Base-by-base conservation (phyloP, 2,888 invertebrate genomes). In the Callyntrura guangdongensis region DNA sequence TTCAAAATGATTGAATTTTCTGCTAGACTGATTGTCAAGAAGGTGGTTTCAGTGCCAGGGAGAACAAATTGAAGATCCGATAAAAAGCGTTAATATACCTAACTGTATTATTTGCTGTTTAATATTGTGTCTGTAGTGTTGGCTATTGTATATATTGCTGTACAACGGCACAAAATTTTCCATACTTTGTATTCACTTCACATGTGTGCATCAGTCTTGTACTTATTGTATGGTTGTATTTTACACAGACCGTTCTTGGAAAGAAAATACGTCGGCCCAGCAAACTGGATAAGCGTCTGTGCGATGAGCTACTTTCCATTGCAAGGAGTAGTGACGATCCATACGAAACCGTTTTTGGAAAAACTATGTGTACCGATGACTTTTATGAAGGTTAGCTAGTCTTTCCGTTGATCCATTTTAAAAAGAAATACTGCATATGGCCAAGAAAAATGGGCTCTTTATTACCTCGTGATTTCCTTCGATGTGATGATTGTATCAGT, bases 361-460 rank as follows among this genome's bases (percentile, higher is more conserved):
- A 97, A 95, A 99, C 99, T 0, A 97, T 99, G 97, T 99, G 99
- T 95, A 98, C 99, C 11, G 97, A 98, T 94, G 99, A 99, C 95
- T 99, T 99, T 95, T 99, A 99, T 95, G 99, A 99, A 96, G 99
- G 98, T 97, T 47, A 67, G 98, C 97, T 47, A 67, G 95, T 93
- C 94, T 11, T 14, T 8, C 64, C 64, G 3, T 6, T 36, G 36
- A 36, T 4, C 36, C 6, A 2, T 36, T 36, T n/a, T n/a, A n/a
- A n/a, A 36, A 2, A 36, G 36, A 36, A 36, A 36, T 36, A 36
- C 6, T 36, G 6, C 6, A 36, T 36, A 36, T 36, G 36, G 6
- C 36, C 36, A 36, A 36, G 36, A 36, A 36, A 36, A 4, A 36
- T 36, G 36, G 3, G 36, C 36, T 36, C 36, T 36, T 36, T 36